Evolutionary conservation across 1,140 invertebrate genomes (phyloP), one percentile per base, ranked within the genome.

Genomic region (Trissolcus basalis): DNA sequence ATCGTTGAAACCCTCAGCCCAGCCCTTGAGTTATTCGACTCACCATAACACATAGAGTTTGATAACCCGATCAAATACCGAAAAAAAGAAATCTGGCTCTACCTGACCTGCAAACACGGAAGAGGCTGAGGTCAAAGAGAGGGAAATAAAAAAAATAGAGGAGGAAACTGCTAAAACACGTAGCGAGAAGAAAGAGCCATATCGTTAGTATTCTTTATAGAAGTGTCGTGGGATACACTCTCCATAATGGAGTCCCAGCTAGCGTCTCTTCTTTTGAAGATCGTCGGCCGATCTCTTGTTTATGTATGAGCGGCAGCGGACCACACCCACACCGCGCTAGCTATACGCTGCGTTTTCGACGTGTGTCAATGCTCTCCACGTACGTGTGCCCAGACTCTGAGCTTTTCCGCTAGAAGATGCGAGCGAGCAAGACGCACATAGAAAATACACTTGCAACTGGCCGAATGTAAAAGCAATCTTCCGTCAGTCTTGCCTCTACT

Each of bases 191-290:
- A 86, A 81, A 87, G 84, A 83, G 83, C 80, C 80, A 76, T 84
- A 85, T 88, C 86, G 86, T 88, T 88, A 88, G 86, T 87, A 88
- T 88, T 87, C 86, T 88, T 88, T 84, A 87, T 87, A 86, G 85
- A 79, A 81, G 78, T 82, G 64, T 78, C 81, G 82, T 83, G 84
- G 84, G 84, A 87, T 88, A 86, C 83, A 84, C 85, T 88, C 86
- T 88, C 87, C 86, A 88, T 88, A 88, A 88, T 88, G 86, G 86
- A 88, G 82, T 81, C 85, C 76, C 83, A 81, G 85, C 80, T 79
- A 81, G 79, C 80, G 81, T 84, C 85, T 86, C 85, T 88, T 88
- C 87, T 88, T 88, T 88, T 88, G 86, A 88, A 83, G 85, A 83
- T 70, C 81, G 81, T 81, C 81, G 82, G 79, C 78, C 83, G 85